Base-by-base conservation (phyloP, 1,140 invertebrate species). In the Scaptomyza pallida region DNA sequence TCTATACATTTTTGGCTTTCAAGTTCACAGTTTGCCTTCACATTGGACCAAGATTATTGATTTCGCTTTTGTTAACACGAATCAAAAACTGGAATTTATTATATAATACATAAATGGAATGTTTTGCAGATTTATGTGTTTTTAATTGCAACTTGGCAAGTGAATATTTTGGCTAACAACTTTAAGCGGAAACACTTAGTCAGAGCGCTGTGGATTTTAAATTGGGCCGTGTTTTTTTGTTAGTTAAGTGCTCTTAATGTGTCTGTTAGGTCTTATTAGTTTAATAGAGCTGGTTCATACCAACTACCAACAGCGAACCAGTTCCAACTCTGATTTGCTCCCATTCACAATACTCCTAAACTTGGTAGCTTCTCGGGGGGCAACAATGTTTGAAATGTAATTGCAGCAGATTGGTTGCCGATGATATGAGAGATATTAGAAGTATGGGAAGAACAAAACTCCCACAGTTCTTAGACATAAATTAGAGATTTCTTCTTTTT, bases 391-490 rank as follows among this genome's bases (percentile, higher is more conserved):
- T 37, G 72, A 51, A 56, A 55, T 69, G 63, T 71, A 79, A 68
- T 74, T 86, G 72, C 63, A 15, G 44, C 21, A 75, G 69, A 72
- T 75, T 67, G 37, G 37, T 9, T 41, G 50, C 15, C 23, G 21
- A 65, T 60, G 48, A 60, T 70, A 57, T 56, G 57, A 40, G 47
- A 10, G 50, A 15, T 26, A 26, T 26, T 26, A 26, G 73, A 63
- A 61, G 52, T 54, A 68, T 43, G 26, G 30, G n/a, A 12, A 12
- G 21, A 48, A 45, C 41, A 50, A 47, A 45, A 65, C 81, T 85
- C 80, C 73, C 81, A 85, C 80, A 86, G 81, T 76, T 81, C 77
- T 85, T 86, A 86, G 77, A 77, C 80, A 74, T 81, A 70, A 86
- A 80, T 80, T 86, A 86, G 67, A 81, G 76, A 86, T 79, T 78